phyloP scores from a whole-genome alignment of 2,113 vertebrate species.

The Mesocricetus auratus region DNA sequence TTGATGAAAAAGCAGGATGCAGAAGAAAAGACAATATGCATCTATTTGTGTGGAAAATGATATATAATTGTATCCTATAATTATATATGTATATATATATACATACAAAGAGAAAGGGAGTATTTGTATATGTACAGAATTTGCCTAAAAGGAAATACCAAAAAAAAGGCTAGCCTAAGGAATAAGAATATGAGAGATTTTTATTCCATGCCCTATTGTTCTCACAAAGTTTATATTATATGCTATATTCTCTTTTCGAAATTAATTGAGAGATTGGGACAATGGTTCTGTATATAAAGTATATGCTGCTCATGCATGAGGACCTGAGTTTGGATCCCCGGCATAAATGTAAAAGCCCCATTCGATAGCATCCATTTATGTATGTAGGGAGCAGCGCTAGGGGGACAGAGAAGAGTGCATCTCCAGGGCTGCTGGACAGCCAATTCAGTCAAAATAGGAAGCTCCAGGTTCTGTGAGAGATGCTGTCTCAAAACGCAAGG shows the following conservation, averaged over 20 bases:
- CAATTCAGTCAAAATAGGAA: background rate
- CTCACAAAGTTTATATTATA: constrained; percentile 34
- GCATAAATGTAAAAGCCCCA: background rate
- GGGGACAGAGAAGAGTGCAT: background rate
- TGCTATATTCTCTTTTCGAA: constrained; percentile 41
- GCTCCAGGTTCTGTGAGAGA: background rate
- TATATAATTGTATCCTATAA: background rate
- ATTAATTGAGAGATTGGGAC: background rate
- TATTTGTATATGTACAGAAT: constrained; percentile 23
- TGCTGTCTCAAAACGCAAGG: background rate
- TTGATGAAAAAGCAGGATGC: constrained; percentile 27
- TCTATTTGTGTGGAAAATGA: background rate
- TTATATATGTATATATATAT: background rate
- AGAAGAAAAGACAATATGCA: background rate
- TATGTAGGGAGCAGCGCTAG: background rate
- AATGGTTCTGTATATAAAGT: background rate
- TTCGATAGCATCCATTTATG: background rate
- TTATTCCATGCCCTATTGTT: constrained; percentile 32
- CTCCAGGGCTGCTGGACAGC: background rate
- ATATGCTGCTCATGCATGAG: background rate
- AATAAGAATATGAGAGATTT: background rate
- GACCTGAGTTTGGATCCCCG: background rate
- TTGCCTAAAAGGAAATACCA: constrained; percentile 4
- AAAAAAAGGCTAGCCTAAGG: constrained; percentile 17
- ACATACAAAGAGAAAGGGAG: background rate